phyloP scores from a whole-genome alignment of 2,113 vertebrate species.

The Petrocephalus microphthalmus region DNA sequence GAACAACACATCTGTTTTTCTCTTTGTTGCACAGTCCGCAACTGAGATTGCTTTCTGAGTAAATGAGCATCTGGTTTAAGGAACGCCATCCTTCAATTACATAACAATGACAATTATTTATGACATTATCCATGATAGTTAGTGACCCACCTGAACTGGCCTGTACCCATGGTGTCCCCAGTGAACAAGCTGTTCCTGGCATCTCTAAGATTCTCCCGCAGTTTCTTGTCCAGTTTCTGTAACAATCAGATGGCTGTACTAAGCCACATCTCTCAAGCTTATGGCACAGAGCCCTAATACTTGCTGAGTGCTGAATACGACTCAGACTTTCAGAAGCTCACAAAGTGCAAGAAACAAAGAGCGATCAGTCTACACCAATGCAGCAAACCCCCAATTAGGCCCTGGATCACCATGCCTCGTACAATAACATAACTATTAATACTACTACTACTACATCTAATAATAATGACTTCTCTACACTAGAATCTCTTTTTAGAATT shows the following conservation, averaged over 20 bases:
- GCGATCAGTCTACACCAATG: neutral
- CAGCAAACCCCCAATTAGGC: constrained; percentile 14
- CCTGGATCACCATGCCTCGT: constrained; percentile 12
- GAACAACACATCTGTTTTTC: neutral
- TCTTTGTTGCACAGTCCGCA: neutral
- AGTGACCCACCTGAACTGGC: constrained; percentile 82
- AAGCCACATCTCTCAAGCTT: neutral
- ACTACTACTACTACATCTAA: neutral
- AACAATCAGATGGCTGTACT: constrained; percentile 25
- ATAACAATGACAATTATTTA: neutral
- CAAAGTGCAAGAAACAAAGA: constrained; percentile 18
- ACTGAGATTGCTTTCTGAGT: neutral
- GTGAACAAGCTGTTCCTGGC: constrained; percentile 97
- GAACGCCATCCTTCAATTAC: neutral
- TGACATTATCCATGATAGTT: neutral
- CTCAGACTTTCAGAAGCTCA: neutral
- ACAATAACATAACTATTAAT: neutral
- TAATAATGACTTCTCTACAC: neutral
- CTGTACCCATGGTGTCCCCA: constrained; percentile 82
- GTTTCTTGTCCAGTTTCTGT: constrained; percentile 96
- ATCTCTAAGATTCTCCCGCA: constrained; percentile 93
- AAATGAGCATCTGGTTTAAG: neutral
- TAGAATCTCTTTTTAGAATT: neutral
- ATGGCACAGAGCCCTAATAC: neutral
- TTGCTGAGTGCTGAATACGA: neutral